Percentiles rank a stretch among this genome's conserved stretches.
Conservation (phyloP, 1,140 invertebrate species). For the Drosophila santomea region DNA sequence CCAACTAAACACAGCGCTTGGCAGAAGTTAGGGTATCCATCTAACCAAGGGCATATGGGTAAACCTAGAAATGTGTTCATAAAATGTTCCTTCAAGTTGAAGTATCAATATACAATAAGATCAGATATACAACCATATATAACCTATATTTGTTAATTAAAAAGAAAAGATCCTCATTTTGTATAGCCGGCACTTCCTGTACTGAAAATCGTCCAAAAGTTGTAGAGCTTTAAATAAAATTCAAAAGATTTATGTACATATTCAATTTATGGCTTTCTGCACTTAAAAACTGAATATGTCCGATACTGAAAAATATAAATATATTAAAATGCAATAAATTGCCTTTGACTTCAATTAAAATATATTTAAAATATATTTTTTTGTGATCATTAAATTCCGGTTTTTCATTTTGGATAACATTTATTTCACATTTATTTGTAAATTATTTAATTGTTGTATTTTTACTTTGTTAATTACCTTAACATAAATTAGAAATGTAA, state of each 20-base stretch:
- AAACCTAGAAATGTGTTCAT: too few relatives aligned
- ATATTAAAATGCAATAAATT: not conserved
- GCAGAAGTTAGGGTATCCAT: constrained; percentile 2
- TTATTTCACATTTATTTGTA: not conserved
- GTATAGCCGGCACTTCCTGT: too few relatives aligned
- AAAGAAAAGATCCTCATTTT: too few relatives aligned
- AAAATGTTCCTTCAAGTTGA: too few relatives aligned
- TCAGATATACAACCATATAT: too few relatives aligned
- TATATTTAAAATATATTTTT: not conserved
- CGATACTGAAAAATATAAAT: not conserved
- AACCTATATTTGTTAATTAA: too few relatives aligned
- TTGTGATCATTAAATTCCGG: not conserved
- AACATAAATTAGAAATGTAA: too few relatives aligned
- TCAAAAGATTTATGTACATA: not conserved
- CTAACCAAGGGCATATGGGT: not conserved
- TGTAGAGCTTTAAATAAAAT: not conserved
- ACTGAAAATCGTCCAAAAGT: not conserved
- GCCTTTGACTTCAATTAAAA: not conserved
- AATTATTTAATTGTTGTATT: not conserved
- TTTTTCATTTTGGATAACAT: not conserved
- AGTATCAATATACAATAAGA: too few relatives aligned
- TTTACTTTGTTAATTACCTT: too few relatives aligned
- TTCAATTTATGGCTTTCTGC: not conserved
- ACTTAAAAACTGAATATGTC: not conserved
- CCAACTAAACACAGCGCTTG: constrained; percentile 35